Evolutionary conservation across 2,113 vertebrate genomes (phyloP), one percentile per base, ranked within the genome.

Genomic region (Equus quagga): DNA sequence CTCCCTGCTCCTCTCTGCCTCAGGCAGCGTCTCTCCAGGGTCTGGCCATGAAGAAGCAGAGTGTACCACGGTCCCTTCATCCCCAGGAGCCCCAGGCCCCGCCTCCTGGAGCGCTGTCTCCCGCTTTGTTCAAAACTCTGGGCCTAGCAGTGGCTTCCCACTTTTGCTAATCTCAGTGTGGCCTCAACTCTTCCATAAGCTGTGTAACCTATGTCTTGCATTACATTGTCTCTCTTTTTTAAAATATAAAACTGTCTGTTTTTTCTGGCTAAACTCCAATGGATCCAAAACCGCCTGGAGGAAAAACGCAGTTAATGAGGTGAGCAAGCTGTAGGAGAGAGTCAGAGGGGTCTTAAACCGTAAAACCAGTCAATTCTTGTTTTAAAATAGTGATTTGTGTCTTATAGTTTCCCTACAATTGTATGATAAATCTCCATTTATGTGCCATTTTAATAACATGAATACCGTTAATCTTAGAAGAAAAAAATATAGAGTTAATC

Each of bases 291-390:
- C 4, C 21, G 14, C 12, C n/a, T 54, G 14, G 23, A 82, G 81
- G 62, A 62, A 67, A 91, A 91, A 51, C 54, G 14, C 36, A 92
- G 36, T 70, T 83, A 85, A 85, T 88, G 64, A 82, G 33, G 67
- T 41, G 69, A 94, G 1, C 24, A 80, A 72, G 51, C 56, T 79
- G 62, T 13, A 78, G 80, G 33, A 60, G 9, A 54, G 7, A 87
- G 51, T 49, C 36, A 94, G 67, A 80, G 69, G 33, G 65, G 56
- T 73, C 56, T 96, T 93, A 69, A 73, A 86, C 49, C 62, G 2
- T 44, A 94, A 91, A 80, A 83, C 67, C 62, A 93, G 49, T 76
- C 54, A 96, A 83, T 93, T 87, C 44, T 91, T 93, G 1, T 89
- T 80, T 92, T 86, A 86, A 65, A 97, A 90, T 46, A 70, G 21